Percentiles rank a stretch among this genome's conserved stretches.
phyloP scores from a whole-genome alignment of 2,113 vertebrate genomes.

The Baryphthengus martii region DNA sequence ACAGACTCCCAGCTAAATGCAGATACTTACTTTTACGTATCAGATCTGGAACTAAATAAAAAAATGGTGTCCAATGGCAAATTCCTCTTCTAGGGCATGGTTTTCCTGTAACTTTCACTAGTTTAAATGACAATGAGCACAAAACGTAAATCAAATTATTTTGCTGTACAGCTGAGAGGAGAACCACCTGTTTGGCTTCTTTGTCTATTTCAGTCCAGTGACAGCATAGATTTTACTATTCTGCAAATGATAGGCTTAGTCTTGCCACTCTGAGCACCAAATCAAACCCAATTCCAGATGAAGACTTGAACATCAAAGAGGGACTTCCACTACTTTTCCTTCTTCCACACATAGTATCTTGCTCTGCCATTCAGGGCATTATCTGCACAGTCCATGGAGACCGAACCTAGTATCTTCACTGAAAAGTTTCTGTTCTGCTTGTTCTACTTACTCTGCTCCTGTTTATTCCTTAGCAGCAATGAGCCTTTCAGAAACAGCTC shows the following conservation, averaged over 20 bases:
- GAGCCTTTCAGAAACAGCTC: background rate
- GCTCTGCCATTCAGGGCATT: background rate
- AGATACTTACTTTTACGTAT: background rate
- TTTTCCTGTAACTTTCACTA: background rate
- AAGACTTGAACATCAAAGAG: slow-evolving; percentile 2
- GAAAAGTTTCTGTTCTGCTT: background rate
- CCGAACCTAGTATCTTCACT: background rate
- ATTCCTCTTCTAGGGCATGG: background rate
- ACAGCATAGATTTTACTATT: background rate
- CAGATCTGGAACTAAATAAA: background rate
- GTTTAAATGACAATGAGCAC: background rate
- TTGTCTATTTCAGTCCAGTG: background rate
- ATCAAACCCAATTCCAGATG: background rate
- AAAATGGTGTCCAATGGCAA: background rate
- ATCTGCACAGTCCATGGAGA: background rate
- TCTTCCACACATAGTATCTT: background rate
- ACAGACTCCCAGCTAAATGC: background rate
- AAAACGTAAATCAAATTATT: background rate
- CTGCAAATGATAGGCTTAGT: background rate
- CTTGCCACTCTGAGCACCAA: background rate
- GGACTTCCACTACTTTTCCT: background rate
- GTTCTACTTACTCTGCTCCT: background rate
- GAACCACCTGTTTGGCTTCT: background rate
- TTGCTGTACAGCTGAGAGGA: background rate
- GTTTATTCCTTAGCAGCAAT: background rate